phyloP scores from a whole-genome alignment of 2,113 vertebrate genomes.

The Cynoglossus semilaevis region DNA sequence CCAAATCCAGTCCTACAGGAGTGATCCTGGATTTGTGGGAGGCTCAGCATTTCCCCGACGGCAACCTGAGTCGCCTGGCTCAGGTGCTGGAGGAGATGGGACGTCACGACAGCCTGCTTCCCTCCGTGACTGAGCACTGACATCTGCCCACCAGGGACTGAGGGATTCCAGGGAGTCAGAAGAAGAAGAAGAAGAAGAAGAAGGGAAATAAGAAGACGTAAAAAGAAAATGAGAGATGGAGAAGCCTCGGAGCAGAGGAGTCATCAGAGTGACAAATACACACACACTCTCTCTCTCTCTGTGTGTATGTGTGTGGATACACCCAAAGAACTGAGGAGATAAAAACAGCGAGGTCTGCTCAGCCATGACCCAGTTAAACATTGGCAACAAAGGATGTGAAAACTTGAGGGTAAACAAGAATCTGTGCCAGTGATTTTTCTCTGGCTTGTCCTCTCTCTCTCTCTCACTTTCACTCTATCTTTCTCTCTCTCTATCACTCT shows the following conservation, averaged over 20 bases:
- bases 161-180: slow-evolving; percentile 37
- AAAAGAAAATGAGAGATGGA: slow-evolving; percentile 16
- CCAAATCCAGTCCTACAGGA: slow-evolving; percentile 94
- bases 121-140: slow-evolving; percentile 86
- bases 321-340: slow-evolving; percentile 34
- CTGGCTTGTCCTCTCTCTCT: slow-evolving; percentile 73
- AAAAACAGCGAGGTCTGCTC: slow-evolving; percentile 51
- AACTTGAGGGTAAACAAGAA: slow-evolving; percentile 63
- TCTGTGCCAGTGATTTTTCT: slow-evolving; percentile 71
- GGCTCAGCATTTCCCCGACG: slow-evolving; percentile 96
- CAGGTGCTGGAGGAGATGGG: slow-evolving; percentile 98
- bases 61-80: slow-evolving; percentile 91
- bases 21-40: slow-evolving; percentile 99
- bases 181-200: slow-evolving; percentile 28
- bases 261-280: slow-evolving; percentile 39
- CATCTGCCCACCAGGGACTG: slow-evolving; percentile 35
- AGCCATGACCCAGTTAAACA: slow-evolving; percentile 62
- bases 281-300: slow-evolving; percentile 18
- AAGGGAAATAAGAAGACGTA: slow-evolving; percentile 29
- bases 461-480: slow-evolving; percentile 75
- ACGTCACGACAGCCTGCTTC: slow-evolving; percentile 87
- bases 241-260: slow-evolving; percentile 11
- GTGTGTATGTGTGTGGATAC: slow-evolving; percentile 19
- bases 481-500: no score
- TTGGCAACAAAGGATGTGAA: slow-evolving; percentile 62